Percentiles rank a stretch among this genome's conserved stretches.
These are phyloP conservation scores for Vidua chalybeata DNA, from an alignment of 2,113 vertebrate genomes.

Conservation along the genomic window DNA sequence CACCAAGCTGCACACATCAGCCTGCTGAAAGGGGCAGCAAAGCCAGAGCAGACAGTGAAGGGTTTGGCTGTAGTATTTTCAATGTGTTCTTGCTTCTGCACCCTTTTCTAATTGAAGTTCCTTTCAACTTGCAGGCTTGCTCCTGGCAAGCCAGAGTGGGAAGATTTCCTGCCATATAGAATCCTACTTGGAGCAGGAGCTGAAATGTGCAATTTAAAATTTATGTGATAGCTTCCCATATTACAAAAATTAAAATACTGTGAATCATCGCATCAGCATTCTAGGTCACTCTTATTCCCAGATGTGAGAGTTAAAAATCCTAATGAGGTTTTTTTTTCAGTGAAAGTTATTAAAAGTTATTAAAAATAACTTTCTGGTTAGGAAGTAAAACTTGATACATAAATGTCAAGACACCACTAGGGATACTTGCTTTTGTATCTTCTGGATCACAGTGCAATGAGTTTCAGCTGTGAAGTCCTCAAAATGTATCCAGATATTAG, in stretches of 20 bases:
- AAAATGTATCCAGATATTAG: not conserved
- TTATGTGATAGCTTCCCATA: not conserved
- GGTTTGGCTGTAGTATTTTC: not conserved
- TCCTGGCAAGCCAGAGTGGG: constrained; percentile 9
- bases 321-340: constrained; percentile 19
- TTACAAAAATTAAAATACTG: constrained; percentile 38
- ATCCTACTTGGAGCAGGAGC: not conserved
- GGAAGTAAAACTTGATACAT: constrained; percentile 41
- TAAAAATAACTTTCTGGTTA: constrained; percentile 51
- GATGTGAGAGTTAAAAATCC: constrained; percentile 45
- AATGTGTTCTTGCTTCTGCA: not conserved
- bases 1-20: not conserved
- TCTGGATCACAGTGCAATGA: not conserved
- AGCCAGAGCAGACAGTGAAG: not conserved
- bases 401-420: constrained; percentile 10
- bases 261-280: constrained; percentile 53
- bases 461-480: constrained; percentile 23
- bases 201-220: constrained; percentile 29
- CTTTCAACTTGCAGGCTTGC: not conserved
- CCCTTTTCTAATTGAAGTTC: not conserved
- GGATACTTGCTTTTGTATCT: constrained; percentile 9
- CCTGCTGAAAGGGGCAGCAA: not conserved
- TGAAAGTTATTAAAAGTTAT: constrained; percentile 57
- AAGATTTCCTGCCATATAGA: not conserved
- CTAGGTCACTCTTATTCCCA: constrained; percentile 63